Base-by-base conservation (phyloP, 2,797 vertebrate species). In the Silurus lanzhouensis region DNA sequence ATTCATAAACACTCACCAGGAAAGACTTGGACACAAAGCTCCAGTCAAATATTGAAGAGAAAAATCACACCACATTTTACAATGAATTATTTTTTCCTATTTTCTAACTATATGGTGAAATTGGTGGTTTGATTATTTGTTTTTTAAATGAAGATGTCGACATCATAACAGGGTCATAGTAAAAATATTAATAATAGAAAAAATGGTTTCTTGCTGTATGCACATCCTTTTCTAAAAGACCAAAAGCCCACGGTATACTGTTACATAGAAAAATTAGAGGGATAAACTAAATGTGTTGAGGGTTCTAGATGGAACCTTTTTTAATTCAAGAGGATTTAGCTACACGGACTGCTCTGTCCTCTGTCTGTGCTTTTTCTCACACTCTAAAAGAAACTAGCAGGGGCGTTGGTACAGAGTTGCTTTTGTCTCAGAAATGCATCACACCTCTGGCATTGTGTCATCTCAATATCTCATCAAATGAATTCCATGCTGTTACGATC, bases 1-100 rank as follows among this genome's bases (percentile, higher is more conserved):
- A 89, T 88, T 89, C 88, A 90, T 89, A 87, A 88, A 87, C 83
- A 88, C 85, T 87, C 74, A 87, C 84, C 82, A 88, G 86, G 83
- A 83, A 87, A 82, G 81, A 64, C 22, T 38, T 87, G 82, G 63
- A 87, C 82, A 78, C 86, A 75, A 90, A 84, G 85, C 67, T 79
- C 27, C 27, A 79, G 79, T 84, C 72, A 86, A 80, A 89, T 82
- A 87, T 74, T 72, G 78, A 83, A 63, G 70, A 81, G 48, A 70
- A 76, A 89, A 87, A 83, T 83, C 79, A 84, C 68, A 71, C 78
- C 52, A 76, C 38, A 80, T 67, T 72, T 87, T 87, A 80, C 75
- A 85, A 77, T 86, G 13, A 83, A 82, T 83, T 82, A n/a, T 84
- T 87, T 84, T 89, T 86, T 74, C 64, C 82, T 86, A 46, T 75